Base-by-base conservation (phyloP, 2,888 invertebrate species). In the Eudasyphora cyanicolor region DNA sequence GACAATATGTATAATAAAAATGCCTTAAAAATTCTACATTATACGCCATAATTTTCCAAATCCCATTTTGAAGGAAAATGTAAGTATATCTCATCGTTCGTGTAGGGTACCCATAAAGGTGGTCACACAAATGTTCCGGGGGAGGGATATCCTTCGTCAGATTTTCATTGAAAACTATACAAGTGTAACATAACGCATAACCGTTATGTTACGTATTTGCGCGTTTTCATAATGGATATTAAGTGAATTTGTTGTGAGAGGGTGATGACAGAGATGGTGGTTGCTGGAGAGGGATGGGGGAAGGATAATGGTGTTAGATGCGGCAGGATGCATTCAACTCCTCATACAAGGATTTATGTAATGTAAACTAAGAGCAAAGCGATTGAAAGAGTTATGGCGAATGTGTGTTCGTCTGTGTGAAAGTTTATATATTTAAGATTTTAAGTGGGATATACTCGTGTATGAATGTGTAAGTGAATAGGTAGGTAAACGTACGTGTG, bases 171-270 rank as follows among this genome's bases (percentile, higher is more conserved):
- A 71, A 76, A 76, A 29, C 76, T 73, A 45, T 71, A 71, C 76
- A 67, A 24, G 76, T 76, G 80, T 67, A 73, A 76, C 54, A 76
- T 57, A 32, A 38, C 35, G 38, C 54, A 76, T 57, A 32, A 38
- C 35, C 21, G 35, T 60, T 60, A n/a, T 14, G 24, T 62, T 64
- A 54, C 29, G 10, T 35, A 69, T 74, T 79, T 64, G 67, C 79
- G 54, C 60, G 74, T 69, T 69, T 79, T 74, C 57, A 79, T 74
- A 74, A 79, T 74, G 79, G 57, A 69, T 57, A 74, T 74, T 35
- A 69, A 74, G 24, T 69, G 57, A 5, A 69, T 54, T 24, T 54
- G 54, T 35, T 3, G 42, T n/a, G 32, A 8, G 21, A n/a, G 51
- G 54, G n/a, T 17, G 35, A 10, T 19, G 19, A 12, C 60, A 17